Conservation (phyloP, 1,140 invertebrate species). For the Ceratina australensis region DNA sequence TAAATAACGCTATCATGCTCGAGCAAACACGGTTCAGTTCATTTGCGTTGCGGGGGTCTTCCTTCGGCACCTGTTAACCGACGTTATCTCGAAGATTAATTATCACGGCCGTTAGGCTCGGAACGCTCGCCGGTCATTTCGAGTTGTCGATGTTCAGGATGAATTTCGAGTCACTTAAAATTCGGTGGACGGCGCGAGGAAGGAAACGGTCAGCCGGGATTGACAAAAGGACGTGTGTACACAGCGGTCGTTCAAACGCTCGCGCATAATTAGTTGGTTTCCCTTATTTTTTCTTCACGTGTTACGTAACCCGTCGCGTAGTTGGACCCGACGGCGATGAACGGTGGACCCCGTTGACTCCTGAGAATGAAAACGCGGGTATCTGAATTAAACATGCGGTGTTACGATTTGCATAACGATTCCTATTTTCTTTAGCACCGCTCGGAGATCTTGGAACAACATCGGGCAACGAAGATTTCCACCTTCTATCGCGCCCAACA, state of each 20-base stretch:
- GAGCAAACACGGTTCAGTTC: constrained; percentile 1
- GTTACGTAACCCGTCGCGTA: neutral
- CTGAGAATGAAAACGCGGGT: neutral
- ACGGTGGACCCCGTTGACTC: too few relatives aligned
- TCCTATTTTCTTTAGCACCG: constrained; percentile 6
- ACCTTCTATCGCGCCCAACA: constrained; percentile 1
- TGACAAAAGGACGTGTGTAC: constrained; percentile 20
- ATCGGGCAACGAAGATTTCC: neutral
- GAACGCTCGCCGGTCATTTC: too few relatives aligned
- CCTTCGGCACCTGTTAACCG: too few relatives aligned
- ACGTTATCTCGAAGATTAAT: too few relatives aligned
- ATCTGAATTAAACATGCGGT: neutral
- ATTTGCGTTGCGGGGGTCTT: too few relatives aligned
- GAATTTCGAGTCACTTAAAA: constrained; percentile 36
- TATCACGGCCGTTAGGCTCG: too few relatives aligned
- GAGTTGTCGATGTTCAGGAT: neutral
- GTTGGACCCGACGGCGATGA: neutral
- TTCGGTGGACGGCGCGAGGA: constrained; percentile 37
- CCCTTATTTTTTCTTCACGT: neutral
- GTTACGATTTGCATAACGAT: neutral
- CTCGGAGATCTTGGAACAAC: constrained; percentile 1
- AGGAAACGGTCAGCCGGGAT: constrained; percentile 42
- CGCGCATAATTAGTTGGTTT: constrained; percentile 40
- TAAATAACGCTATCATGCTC: neutral
- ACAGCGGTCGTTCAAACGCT: constrained; percentile 16